A percentile compares a stretch with the other conserved stretches of the same genome.
Evolutionary conservation across 2,888 invertebrate species (phyloP).

Genomic region (Cryptocephalus primarius): DNA sequence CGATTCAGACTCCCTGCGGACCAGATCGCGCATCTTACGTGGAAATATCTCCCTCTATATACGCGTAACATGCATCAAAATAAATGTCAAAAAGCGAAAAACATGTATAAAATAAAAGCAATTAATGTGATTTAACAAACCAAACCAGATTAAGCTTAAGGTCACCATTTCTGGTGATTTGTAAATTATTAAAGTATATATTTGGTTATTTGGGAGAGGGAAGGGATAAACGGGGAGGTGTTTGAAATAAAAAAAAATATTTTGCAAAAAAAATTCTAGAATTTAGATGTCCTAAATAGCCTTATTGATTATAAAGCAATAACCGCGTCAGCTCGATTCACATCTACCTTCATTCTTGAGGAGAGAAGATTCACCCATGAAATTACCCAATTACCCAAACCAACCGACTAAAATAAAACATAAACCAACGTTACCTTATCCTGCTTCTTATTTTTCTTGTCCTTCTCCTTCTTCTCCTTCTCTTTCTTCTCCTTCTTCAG

Average conservation of each 20-base stretch:
- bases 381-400: no score
- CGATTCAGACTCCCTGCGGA: constrained; percentile 30
- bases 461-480: constrained; percentile 24
- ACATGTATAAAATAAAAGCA: neutral
- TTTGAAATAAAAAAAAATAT: no score
- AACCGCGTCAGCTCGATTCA: no score
- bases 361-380: no score
- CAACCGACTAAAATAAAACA: no score
- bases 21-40: constrained; percentile 72
- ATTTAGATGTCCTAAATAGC: no score
- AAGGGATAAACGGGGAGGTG: no score
- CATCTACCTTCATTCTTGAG: no score
- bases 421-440: constrained; percentile 34
- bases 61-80: constrained; percentile 33
- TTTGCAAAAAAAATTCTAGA: no score
- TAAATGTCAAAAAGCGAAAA: constrained; percentile 4
- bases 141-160: neutral
- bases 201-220: no score
- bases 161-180: constrained; percentile 2
- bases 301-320: no score
- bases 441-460: constrained; percentile 37
- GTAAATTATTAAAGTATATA: no score
- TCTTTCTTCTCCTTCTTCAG: constrained; percentile 44
- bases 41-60: constrained; percentile 63
- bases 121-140: neutral